Evolutionary conservation across 2,888 invertebrate species (phyloP).

Genomic region (Beris morrisii): DNA sequence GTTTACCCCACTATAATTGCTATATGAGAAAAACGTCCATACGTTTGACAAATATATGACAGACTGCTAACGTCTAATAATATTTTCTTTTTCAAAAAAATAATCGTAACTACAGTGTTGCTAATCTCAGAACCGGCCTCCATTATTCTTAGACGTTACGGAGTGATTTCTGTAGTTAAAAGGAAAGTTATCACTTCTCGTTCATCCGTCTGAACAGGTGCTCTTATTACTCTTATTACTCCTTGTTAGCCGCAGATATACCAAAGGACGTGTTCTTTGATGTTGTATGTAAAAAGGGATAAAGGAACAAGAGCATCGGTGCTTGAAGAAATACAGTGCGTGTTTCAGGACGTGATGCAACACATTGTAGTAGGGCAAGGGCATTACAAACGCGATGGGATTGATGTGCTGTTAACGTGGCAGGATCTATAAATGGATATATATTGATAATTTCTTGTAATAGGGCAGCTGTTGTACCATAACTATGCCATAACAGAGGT

Average conservation of each 20-base stretch:
- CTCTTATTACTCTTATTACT: slow-evolving; percentile 99
- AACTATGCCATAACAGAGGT: slow-evolving; percentile 98
- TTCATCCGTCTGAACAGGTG: slow-evolving; percentile 95
- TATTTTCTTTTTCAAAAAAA: slow-evolving; percentile 98
- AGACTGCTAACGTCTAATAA: slow-evolving; percentile 96
- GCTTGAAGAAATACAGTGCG: slow-evolving; percentile 94
- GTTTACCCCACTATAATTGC: slow-evolving; percentile 99
- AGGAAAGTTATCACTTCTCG: slow-evolving; percentile 99
- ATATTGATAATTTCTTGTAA: slow-evolving; percentile 97
- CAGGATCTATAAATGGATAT: slow-evolving; percentile 97
- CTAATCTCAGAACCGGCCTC: slow-evolving; percentile 98
- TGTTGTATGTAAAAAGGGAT: slow-evolving; percentile 98
- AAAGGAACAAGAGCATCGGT: slow-evolving; percentile 95
- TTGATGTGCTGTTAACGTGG: slow-evolving; percentile 95
- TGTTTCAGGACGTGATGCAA: slow-evolving; percentile 99
- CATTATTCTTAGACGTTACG: slow-evolving; percentile 97
- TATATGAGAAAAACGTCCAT: slow-evolving; percentile 98
- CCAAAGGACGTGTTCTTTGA: slow-evolving; percentile 98
- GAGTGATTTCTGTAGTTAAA: slow-evolving; percentile 98
- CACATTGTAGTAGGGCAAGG: slow-evolving; percentile 94
- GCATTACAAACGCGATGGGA: slow-evolving; percentile 99
- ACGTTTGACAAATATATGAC: slow-evolving; percentile 98
- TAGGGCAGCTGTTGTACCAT: slow-evolving; percentile 86
- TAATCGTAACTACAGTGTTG: slow-evolving; percentile 99
- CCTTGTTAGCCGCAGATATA: slow-evolving; percentile 98